phyloP scores from a whole-genome alignment of 2,113 vertebrate genomes.

The Chrysemys picta region DNA sequence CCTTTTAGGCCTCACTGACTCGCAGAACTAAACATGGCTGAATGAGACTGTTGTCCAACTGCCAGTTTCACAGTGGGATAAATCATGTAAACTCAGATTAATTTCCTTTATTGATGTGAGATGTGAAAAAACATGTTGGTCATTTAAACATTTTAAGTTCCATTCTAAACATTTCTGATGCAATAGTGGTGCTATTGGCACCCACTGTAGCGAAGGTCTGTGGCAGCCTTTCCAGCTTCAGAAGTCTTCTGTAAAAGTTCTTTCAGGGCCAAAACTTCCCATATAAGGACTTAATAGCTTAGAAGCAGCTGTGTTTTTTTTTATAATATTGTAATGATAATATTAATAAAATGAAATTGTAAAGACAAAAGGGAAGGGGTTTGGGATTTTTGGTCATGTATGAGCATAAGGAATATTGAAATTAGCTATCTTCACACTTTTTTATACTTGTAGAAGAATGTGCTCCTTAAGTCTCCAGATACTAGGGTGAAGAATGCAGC shows the following conservation, averaged over 20 bases:
- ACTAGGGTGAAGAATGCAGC: neutral
- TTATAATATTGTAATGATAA: neutral
- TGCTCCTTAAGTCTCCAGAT: neutral
- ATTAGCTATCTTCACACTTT: neutral
- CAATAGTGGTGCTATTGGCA: neutral
- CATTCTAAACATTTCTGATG: slow-evolving; percentile 38
- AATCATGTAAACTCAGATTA: slow-evolving; percentile 41
- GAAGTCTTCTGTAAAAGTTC: neutral
- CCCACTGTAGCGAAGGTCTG: neutral
- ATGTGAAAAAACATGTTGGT: slow-evolving; percentile 10
- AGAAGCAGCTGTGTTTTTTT: neutral
- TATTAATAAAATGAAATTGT: neutral
- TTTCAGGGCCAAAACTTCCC: neutral
- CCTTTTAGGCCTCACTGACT: slow-evolving; percentile 7
- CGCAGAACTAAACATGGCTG: slow-evolving; percentile 1
- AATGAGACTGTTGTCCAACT: slow-evolving; percentile 25
- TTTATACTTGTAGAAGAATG: neutral
- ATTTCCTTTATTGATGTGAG: slow-evolving; percentile 40
- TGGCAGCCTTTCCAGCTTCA: neutral
- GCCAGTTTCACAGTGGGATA: slow-evolving; percentile 37
- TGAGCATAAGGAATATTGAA: neutral
- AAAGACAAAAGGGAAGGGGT: accelerated
- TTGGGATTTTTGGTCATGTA: neutral
- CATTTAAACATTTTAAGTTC: slow-evolving; percentile 47
- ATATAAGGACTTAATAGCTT: neutral